Percentiles rank a stretch among this genome's conserved stretches.
These are phyloP conservation scores for Chymomyza caudatula DNA, from an alignment of 2,888 invertebrate species.

Conservation along the genomic window DNA sequence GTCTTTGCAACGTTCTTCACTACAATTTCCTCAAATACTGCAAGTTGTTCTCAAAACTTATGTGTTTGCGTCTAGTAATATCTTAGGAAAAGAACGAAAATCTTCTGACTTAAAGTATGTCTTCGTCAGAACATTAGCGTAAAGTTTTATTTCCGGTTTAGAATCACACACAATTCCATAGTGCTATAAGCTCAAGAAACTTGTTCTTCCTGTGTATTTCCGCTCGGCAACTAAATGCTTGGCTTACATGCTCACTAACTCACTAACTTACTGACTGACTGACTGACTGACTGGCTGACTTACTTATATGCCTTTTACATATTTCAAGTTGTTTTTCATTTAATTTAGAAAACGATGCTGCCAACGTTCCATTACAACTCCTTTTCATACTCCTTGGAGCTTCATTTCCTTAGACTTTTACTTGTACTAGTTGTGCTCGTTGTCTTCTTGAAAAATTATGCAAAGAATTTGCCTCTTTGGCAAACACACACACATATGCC, in stretches of 20 bases:
- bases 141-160: background rate
- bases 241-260: background rate
- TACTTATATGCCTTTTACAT: background rate
- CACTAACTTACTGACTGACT: too few relatives aligned
- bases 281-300: background rate
- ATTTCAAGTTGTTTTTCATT: conserved; percentile 34
- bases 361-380: background rate
- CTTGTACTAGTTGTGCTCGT: background rate
- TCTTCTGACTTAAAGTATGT: too few relatives aligned
- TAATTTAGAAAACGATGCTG: conserved; percentile 5
- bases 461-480: conserved; percentile 50
- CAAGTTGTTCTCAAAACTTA: too few relatives aligned
- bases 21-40: too few relatives aligned
- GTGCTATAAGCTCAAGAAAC: background rate
- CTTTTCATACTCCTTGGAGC: background rate
- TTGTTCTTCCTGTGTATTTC: background rate
- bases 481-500: conserved; percentile 11
- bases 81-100: too few relatives aligned
- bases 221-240: background rate
- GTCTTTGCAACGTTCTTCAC: too few relatives aligned
- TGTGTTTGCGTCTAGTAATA: too few relatives aligned
- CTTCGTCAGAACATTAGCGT: too few relatives aligned
- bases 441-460: conserved; percentile 50
- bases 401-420: background rate
- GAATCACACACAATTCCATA: background rate